These are phyloP conservation scores for Anolis carolinensis DNA, from an alignment of 2,113 vertebrate genomes.

Conservation along the genomic window DNA sequence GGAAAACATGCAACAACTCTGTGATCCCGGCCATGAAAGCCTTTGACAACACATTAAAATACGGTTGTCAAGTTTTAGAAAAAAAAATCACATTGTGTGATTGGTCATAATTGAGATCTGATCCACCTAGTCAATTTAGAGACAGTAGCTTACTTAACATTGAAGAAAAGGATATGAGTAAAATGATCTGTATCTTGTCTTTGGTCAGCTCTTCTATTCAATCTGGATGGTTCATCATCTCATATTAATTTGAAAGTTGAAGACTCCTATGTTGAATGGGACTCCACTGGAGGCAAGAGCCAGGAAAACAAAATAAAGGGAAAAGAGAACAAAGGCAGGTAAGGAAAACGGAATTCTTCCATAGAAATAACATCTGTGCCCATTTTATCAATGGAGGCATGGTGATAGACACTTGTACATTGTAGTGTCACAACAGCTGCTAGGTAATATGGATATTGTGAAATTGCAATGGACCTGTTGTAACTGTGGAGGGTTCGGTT, in stretches of 20 bases:
- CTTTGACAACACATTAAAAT: no score
- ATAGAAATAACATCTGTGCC: background rate
- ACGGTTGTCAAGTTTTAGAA: background rate
- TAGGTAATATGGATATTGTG: no score
- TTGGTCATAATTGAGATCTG: no score
- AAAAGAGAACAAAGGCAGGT: constrained; percentile 92
- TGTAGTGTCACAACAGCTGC: no score
- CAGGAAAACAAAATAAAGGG: constrained; percentile 87
- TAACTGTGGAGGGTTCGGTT: no score
- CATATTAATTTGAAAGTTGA: constrained; percentile 91
- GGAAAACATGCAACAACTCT: no score
- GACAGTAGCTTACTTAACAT: background rate
- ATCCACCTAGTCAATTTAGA: background rate
- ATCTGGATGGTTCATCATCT: constrained; percentile 85
- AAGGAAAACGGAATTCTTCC: constrained; percentile 37
- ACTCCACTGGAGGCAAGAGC: constrained; percentile 88
- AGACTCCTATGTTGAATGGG: constrained; percentile 88
- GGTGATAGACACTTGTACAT: no score
- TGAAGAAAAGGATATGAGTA: background rate
- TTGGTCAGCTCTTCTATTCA: constrained; percentile 85
- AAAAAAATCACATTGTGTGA: background rate
- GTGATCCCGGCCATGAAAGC: no score
- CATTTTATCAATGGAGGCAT: no score
- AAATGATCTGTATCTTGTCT: constrained; percentile 46
- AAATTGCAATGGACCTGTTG: no score